Evolutionary conservation across 2,797 vertebrate genomes (phyloP).

Genomic region (Chelidonichthys spinosus): DNA sequence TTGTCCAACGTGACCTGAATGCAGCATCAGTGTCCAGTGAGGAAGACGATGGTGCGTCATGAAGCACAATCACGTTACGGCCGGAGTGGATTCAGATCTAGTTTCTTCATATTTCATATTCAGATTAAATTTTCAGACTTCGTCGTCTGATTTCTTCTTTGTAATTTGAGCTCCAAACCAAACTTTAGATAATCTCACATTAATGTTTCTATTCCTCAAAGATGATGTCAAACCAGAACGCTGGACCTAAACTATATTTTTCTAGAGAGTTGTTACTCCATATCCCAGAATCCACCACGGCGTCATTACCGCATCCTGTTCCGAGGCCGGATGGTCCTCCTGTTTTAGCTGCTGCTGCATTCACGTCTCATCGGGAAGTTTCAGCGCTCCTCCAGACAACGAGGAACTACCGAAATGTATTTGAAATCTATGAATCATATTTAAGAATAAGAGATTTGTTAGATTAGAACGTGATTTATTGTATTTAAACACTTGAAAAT

Average conservation of each 20-base stretch:
- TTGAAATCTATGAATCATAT: no score
- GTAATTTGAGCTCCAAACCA: neutral
- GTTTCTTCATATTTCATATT: neutral
- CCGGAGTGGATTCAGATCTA: neutral
- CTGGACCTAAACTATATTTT: constrained; percentile 36
- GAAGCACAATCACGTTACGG: constrained; percentile 23
- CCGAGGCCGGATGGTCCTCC: neutral
- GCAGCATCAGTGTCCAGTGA: neutral
- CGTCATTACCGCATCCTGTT: neutral
- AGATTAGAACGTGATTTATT: no score
- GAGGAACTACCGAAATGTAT: no score
- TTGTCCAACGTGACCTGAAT: neutral
- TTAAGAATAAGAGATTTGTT: no score
- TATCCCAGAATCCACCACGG: constrained; percentile 32
- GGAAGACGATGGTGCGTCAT: constrained; percentile 12
- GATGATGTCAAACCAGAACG: constrained; percentile 36
- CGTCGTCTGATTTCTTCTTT: neutral
- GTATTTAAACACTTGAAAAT: no score
- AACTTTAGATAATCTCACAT: neutral
- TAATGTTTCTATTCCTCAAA: neutral
- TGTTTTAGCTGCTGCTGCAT: neutral
- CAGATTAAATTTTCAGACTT: neutral
- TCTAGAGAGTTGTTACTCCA: constrained; percentile 17
- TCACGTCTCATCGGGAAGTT: constrained; percentile 3
- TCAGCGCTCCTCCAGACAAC: neutral